Evolutionary conservation across 37 sponge, comb jelly and placozoan genomes (phyloP), one percentile per base, ranked within the genome.

Genomic region (Aplysina aerophoba): DNA sequence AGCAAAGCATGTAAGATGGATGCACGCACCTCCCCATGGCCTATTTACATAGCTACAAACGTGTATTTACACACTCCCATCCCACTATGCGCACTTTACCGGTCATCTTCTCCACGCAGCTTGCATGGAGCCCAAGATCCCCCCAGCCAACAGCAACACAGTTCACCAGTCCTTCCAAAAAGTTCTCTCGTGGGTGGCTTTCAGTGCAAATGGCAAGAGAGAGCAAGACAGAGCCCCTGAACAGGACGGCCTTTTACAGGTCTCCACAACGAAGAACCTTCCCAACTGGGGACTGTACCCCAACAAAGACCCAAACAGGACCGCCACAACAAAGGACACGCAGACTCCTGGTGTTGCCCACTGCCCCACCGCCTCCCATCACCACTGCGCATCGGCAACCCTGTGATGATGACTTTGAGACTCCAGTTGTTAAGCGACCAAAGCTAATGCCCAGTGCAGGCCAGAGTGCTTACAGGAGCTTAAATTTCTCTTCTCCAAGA

Each of bases 351-450:
- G n/a, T 11, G 6, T 22, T 75, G 1, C 78, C 78, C 22, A 15
- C 78, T 50, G 78, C 22, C 6, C 78, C 24, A 17, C 39, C 39
- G 53, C 44, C 78, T 41, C 4, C 40, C 17, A 24, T 24, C 37
- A 12, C 34, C 30, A 16, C 27, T 1, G 50, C n/a, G n/a, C n/a
- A 44, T 8, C 3, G 8, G 6, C 50, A 44, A 44, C 50, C 8
- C 50, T 33, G 30, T 35, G 78, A 75, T 50, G 33, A 21, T 21
- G 78, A 75, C 21, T 75, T 75, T 50, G 78, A 75, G 53, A 75
- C 78, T 41, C 78, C 78, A 16, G 17, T 75, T 16, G 20, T 75
- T 25, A 75, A 75, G 12, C 44, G 54, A 1, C 78, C 78, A 31
- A 75, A 11, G 41, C 37, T 75, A 5, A 36, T 40, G n/a, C 78